Evolutionary conservation across 37 sponge, comb jelly and placozoan genomes (phyloP).

Genomic region (Spongilla lacustris): DNA sequence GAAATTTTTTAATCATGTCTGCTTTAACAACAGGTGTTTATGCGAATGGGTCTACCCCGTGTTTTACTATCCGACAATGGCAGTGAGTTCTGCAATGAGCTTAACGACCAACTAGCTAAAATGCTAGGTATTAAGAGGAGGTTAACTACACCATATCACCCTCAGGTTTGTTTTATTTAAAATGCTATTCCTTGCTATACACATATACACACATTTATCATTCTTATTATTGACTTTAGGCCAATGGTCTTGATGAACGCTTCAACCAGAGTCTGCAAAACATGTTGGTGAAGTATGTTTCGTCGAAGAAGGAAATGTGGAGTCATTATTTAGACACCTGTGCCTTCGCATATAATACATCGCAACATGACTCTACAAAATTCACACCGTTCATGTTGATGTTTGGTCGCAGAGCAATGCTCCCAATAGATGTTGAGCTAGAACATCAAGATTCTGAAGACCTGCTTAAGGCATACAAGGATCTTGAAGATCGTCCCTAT

Average conservation of each 20-base stretch:
- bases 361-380: constrained; percentile 67
- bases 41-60: no score
- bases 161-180: constrained; percentile 46
- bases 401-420: constrained; percentile 56
- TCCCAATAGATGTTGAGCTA: constrained; percentile 69
- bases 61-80: no score
- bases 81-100: no score
- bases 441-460: constrained; percentile 20
- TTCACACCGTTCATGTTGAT: constrained; percentile 77
- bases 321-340: constrained; percentile 58
- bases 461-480: background rate
- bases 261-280: constrained; percentile 72
- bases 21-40: no score
- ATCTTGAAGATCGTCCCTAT: constrained; percentile 6
- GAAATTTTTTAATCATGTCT: no score
- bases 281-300: constrained; percentile 71
- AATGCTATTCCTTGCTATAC: constrained; percentile 1
- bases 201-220: background rate
- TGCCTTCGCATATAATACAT: constrained; percentile 80
- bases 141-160: constrained; percentile 67
- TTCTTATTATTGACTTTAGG: constrained; percentile 21
- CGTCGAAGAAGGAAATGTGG: constrained; percentile 53
- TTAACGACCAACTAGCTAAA: no score
- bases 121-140: no score
- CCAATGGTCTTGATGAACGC: constrained; percentile 77